A percentile compares a stretch with the other conserved stretches of the same genome.
phyloP scores from a whole-genome alignment of 2,888 invertebrate species.

The Eupithecia pulchellata region DNA sequence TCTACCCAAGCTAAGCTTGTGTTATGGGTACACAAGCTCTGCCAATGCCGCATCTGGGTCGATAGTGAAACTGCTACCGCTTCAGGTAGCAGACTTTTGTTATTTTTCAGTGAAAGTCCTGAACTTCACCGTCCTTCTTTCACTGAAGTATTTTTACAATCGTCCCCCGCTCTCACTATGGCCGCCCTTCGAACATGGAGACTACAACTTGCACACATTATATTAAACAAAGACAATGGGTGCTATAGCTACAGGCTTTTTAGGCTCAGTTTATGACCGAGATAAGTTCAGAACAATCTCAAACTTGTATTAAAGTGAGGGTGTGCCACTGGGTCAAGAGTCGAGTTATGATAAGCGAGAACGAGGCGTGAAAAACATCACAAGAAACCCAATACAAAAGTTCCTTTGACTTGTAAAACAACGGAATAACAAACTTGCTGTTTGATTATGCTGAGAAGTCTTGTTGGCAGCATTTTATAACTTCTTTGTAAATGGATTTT shows the following conservation, averaged over 20 bases:
- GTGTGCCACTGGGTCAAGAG: conserved; percentile 35
- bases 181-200: not conserved
- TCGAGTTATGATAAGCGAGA: conserved; percentile 34
- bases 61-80: too few relatives aligned
- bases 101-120: too few relatives aligned
- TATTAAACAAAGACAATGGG: not conserved
- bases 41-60: too few relatives aligned
- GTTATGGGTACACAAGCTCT: too few relatives aligned
- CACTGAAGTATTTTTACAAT: too few relatives aligned
- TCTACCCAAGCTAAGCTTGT: too few relatives aligned
- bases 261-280: conserved; percentile 7
- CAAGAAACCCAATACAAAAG: conserved; percentile 32
- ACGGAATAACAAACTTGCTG: conserved; percentile 19
- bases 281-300: conserved; percentile 24
- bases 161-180: not conserved
- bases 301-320: conserved; percentile 32
- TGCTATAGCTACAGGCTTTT: conserved; percentile 6
- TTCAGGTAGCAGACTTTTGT: too few relatives aligned
- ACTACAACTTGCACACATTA: not conserved
- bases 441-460: conserved; percentile 21
- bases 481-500: not conserved
- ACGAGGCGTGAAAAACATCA: conserved; percentile 28
- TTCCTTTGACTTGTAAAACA: conserved; percentile 37
- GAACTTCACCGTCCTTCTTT: too few relatives aligned
- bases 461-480: conserved; percentile 6